Evolutionary conservation across 2,113 vertebrate species (phyloP), one percentile per base, ranked within the genome.

Genomic region (Saccopteryx leptura): DNA sequence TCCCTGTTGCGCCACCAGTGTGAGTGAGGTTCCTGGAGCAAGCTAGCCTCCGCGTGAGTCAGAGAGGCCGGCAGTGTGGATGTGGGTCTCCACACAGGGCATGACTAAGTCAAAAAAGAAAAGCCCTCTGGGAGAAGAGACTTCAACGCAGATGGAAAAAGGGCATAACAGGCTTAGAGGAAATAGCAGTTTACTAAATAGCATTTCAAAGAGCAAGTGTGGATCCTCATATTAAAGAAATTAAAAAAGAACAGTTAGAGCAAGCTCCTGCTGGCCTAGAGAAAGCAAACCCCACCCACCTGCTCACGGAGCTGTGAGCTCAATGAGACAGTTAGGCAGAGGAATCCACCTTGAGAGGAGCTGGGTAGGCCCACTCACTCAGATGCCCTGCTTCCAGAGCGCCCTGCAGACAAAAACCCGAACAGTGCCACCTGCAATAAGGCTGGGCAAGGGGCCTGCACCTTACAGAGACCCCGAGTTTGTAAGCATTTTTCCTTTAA

Each of bases 41-140:
- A 96, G 95, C 65, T 86, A 2, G 80, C 79, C 96, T 98, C 98
- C 65, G 65, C 90, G 97, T 98, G 98, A 98, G 95, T 98, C 98
- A 98, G 66, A 97, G 93, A 94, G 93, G 95, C 98, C 97, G 95
- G 93, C 84, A 86, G 93, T 81, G 83, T 74, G 87, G 91, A 97
- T 98, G 92, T 17, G 95, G 90, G 95, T 98, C 96, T 97, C 96
- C 87, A 94, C 96, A 95, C 97, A 97, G 13, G 86, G 96, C 95
- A 96, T 97, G 97, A 96, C 95, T 96, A 97, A 98, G 94, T 71
- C 76, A 63, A 97, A 94, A 97, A 97, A 98, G 94, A 98, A 97
- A 95, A 89, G 96, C 93, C 76, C 97, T 19, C 89, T 98, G 97
- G 97, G 95, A 97, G 97, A 97, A 98, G 90, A 98, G 71, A 74